These are phyloP conservation scores for Calonectris borealis DNA, from an alignment of 2,113 vertebrate genomes.

Conservation along the genomic window DNA sequence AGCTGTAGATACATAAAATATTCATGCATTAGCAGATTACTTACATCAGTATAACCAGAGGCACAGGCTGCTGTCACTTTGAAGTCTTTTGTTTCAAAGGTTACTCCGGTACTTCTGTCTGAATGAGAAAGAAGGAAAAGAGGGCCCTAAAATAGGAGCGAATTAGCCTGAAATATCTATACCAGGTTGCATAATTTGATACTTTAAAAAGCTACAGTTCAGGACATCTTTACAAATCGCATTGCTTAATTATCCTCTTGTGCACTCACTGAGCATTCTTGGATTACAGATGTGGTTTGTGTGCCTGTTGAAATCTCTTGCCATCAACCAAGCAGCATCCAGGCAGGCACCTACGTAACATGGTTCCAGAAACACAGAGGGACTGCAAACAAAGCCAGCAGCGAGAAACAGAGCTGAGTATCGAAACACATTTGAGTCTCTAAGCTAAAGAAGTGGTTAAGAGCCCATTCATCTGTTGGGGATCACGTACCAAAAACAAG, in stretches of 20 bases:
- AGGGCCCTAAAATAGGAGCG: background rate
- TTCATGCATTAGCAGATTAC: conserved; percentile 7
- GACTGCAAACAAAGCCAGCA: background rate
- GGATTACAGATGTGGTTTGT: background rate
- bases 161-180: background rate
- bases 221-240: background rate
- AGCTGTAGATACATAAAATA: conserved; percentile 24
- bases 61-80: conserved; percentile 35
- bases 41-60: conserved; percentile 44
- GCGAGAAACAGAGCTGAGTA: background rate
- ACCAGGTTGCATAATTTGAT: background rate
- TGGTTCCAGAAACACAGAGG: background rate
- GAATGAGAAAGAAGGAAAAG: background rate
- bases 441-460: background rate
- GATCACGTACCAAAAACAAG: background rate
- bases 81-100: conserved; percentile 56
- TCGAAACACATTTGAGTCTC: rapidly evolving
- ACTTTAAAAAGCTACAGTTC: background rate
- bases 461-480: background rate
- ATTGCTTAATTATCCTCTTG: background rate
- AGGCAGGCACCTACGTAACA: background rate
- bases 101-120: background rate
- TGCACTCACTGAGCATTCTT: background rate
- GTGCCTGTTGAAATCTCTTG: rapidly evolving
- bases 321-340: background rate